Conservation (phyloP, 2,797 vertebrate genomes). For the Anisognathus igniventris region DNA sequence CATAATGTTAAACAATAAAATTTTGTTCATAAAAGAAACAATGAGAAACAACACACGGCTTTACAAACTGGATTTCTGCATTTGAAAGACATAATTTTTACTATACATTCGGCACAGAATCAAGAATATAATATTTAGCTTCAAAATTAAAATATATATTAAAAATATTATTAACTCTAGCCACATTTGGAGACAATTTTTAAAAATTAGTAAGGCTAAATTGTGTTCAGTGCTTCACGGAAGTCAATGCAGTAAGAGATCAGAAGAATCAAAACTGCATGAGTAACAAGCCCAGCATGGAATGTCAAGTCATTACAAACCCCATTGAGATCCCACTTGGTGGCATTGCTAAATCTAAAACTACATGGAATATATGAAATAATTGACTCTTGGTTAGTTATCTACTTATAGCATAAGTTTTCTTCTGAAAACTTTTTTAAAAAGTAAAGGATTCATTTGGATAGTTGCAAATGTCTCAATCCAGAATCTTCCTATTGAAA, state of each 20-base stretch:
- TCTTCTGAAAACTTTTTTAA: constrained; percentile 1
- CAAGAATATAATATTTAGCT: background rate
- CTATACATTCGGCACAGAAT: background rate
- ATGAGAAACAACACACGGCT: background rate
- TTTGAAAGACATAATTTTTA: background rate
- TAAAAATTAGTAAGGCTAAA: background rate
- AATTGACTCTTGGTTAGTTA: constrained; percentile 34
- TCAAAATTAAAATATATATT: background rate
- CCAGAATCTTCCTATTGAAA: background rate
- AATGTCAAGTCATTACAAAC: constrained; percentile 48
- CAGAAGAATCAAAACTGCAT: constrained; percentile 40
- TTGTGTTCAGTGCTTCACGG: constrained; percentile 2
- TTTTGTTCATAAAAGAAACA: background rate
- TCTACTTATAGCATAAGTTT: constrained; percentile 30
- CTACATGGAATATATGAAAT: constrained; percentile 56
- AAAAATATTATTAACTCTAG: background rate
- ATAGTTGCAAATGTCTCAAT: background rate
- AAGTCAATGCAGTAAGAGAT: constrained; percentile 32
- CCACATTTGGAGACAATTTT: background rate
- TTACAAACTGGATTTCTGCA: background rate
- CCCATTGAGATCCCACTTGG: constrained; percentile 34
- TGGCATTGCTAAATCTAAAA: constrained; percentile 7
- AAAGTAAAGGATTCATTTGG: background rate
- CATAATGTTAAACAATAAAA: background rate
- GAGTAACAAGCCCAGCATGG: constrained; percentile 13